phyloP scores from a whole-genome alignment of 2,113 vertebrate genomes.

The Eurystomus gularis region DNA sequence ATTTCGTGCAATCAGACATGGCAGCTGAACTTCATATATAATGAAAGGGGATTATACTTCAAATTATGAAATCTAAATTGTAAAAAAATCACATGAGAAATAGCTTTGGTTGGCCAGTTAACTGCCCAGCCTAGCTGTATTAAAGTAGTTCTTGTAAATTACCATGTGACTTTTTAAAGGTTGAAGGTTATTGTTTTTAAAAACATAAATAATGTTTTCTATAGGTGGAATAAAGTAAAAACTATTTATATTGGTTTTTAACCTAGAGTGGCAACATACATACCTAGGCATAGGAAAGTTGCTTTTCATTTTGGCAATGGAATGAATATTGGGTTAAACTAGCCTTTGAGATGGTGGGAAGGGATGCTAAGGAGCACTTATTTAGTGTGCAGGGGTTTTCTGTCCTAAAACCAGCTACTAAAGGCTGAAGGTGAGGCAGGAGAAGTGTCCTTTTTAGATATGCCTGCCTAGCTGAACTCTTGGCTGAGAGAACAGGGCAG shows the following conservation, averaged over 20 bases:
- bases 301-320: not conserved
- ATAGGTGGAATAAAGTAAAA: not conserved
- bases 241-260: not conserved
- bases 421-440: not conserved
- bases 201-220: not conserved
- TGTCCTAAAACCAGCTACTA: not conserved
- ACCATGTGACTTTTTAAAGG: not conserved
- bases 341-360: not conserved
- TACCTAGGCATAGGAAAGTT: not conserved
- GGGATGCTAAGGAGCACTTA: not conserved
- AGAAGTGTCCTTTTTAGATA: not conserved
- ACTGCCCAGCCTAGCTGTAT: not conserved
- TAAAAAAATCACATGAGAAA: not conserved
- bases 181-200: not conserved
- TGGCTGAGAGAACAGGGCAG: not conserved
- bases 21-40: not conserved
- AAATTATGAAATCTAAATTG: not conserved
- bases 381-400: not conserved
- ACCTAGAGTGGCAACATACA: not conserved
- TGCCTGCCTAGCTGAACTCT: not conserved
- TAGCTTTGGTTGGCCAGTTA: not conserved
- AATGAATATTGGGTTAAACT: not conserved
- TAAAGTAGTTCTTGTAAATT: not conserved
- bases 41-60: not conserved
- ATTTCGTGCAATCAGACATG: not conserved